Evolutionary conservation across 2,797 vertebrate species (phyloP), one percentile per base, ranked within the genome.

Genomic region (Muraenolepis orangiensis): DNA sequence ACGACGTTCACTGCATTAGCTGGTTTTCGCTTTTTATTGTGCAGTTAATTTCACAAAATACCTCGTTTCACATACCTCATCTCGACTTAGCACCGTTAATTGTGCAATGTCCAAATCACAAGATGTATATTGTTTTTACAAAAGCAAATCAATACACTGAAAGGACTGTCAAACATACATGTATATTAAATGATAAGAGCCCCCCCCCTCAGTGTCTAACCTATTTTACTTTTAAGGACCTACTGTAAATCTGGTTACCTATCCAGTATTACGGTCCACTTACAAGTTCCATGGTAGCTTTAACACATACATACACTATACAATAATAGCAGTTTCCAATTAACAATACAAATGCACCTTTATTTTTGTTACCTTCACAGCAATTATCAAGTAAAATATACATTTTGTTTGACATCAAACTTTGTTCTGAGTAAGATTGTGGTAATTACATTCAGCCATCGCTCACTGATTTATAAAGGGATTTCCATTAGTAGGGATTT

Each of bases 281-380:
- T 64, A 40, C 28, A 74, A 30, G 29, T n/a, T 75, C 84, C 75
- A 78, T 73, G 72, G 18, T 36, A 80, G 86, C 87, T 88, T 83
- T 82, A 85, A 78, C 30, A 76, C 13, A 70, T 66, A 78, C n/a
- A n/a, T n/a, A n/a, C n/a, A n/a, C n/a, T n/a, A n/a, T n/a, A n/a
- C 67, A 82, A 40, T 12, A 68, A 18, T 34, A 31, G 1, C 26
- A 10, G 72, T 74, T 81, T 78, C 70, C 42, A 77, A n/a, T n/a
- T n/a, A n/a, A 12, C 30, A 72, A 42, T 69, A 23, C 32, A 69
- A 72, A 51, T 42, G 14, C 31, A 74, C 16, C 30, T 42, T 29
- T 80, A 69, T 75, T 26, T 78, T 12, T 40, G 61, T 66, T 38
- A 51, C 38, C 34, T 5, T 72, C 34, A 69, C 38, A 73, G 12